phyloP scores from a whole-genome alignment of 2,113 vertebrate species.

The Megaceryle torquata region DNA sequence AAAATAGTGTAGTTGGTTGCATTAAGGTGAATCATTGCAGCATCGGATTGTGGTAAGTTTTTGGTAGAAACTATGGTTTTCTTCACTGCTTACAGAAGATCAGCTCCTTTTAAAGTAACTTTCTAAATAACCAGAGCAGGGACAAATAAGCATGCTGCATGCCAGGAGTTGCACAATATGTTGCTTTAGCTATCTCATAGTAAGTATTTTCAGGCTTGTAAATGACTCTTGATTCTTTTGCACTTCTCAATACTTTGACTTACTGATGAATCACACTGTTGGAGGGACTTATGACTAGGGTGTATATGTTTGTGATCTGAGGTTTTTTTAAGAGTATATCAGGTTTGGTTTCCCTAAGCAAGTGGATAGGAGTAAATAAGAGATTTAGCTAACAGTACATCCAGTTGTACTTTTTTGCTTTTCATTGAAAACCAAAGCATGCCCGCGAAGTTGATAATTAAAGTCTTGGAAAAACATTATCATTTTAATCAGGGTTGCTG shows the following conservation, averaged over 20 bases:
- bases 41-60: neutral
- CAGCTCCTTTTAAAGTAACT: neutral
- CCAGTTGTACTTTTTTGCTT: neutral
- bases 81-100: neutral
- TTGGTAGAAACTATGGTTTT: neutral
- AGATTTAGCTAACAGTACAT: neutral
- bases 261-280: neutral
- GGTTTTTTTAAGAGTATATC: neutral
- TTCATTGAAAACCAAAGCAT: neutral
- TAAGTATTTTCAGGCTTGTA: neutral
- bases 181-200: neutral
- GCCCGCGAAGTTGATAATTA: neutral
- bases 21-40: neutral
- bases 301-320: neutral
- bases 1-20: neutral
- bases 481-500: neutral
- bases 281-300: neutral
- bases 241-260: neutral
- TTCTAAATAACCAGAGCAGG: neutral
- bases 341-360: neutral
- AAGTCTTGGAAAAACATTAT: neutral
- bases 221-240: neutral
- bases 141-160: neutral
- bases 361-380: neutral
- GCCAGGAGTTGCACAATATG: neutral